A percentile compares a stretch with the other conserved stretches of the same genome.
Evolutionary conservation across 2,888 invertebrate genomes (phyloP).

Genomic region (Vannuccia rotundouncinata): DNA sequence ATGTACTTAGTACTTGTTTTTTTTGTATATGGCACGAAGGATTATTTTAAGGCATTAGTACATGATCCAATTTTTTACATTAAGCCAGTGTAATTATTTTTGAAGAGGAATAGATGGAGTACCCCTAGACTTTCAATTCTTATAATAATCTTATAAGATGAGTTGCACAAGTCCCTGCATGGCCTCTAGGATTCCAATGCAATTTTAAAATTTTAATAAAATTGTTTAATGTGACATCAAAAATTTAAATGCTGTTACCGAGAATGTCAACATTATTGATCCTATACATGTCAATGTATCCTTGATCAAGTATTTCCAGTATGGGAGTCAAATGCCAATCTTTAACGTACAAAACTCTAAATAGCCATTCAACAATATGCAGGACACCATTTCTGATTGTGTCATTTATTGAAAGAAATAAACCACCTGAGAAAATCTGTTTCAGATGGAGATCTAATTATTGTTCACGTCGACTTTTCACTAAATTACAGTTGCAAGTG

Average conservation of each 20-base stretch:
- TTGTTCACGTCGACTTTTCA: conserved; percentile 26
- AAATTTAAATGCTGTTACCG: conserved; percentile 17
- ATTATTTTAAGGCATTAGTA: no score
- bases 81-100: no score
- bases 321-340: conserved; percentile 8
- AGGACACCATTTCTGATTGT: not conserved
- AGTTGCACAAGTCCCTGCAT: no score
- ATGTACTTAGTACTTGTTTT: no score
- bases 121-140: no score
- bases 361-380: no score
- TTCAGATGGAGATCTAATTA: not conserved
- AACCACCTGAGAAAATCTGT: not conserved
- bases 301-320: conserved; percentile 17
- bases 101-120: no score
- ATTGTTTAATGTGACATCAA: conserved; percentile 12
- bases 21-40: no score
- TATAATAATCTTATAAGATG: no score
- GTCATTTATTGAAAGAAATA: conserved; percentile 20
- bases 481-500: conserved; percentile 23
- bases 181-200: no score
- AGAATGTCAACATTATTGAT: conserved; percentile 15
- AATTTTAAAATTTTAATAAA: no score
- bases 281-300: conserved; percentile 13
- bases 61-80: no score
- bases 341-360: not conserved